Base-by-base conservation (phyloP, 2,797 vertebrate genomes). In the Gambelia wislizenii region DNA sequence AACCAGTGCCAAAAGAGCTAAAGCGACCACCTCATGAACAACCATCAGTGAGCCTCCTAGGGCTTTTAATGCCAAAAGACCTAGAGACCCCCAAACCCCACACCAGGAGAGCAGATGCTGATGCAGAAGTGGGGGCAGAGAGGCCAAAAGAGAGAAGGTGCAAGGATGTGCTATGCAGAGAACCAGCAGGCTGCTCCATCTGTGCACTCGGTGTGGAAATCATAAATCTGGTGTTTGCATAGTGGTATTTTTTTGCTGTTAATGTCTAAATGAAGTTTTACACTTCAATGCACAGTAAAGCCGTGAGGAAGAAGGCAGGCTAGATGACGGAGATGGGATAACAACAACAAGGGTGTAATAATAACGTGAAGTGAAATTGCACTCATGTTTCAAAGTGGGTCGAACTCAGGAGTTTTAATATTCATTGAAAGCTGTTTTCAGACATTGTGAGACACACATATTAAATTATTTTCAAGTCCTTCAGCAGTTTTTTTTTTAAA, bases 11-110 rank as follows among this genome's bases (percentile, higher is more conserved):
- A 61, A 87, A 84, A 79, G 18, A 76, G 49, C 33, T 59, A 82
- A 76, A 30, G 5, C 13, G n/a, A 76, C 56, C 30, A 80, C 36
- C 6, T 42, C 64, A 82, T 84, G 59, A 36, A n/a, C 77, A 69
- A 33, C 72, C 61, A 27, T 52, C 8, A 0, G 56, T n/a, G 56
- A 89, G 70, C 72, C 33, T 44, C 39, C 59, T 36, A 22, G 88
- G 49, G 39, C 44, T 64, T 86, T 86, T 84, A 75, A 86, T 69
- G 78, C 56, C 77, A 64, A 67, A 67, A 76, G 76, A 67, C 56
- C 39, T 10, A 47, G 59, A 82, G 70, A 88, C 39, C 56, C 42
- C n/a, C 6, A 67, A 86, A 61, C 7, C n/a, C 27, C 56, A n/a
- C 4, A 12, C 52, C 36, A 22, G 56, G 20, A 61, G 70, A 76